A percentile compares a stretch with the other conserved stretches of the same genome.
Evolutionary conservation across 2,113 vertebrate genomes (phyloP).

Genomic region (Poeciliopsis retropinna): DNA sequence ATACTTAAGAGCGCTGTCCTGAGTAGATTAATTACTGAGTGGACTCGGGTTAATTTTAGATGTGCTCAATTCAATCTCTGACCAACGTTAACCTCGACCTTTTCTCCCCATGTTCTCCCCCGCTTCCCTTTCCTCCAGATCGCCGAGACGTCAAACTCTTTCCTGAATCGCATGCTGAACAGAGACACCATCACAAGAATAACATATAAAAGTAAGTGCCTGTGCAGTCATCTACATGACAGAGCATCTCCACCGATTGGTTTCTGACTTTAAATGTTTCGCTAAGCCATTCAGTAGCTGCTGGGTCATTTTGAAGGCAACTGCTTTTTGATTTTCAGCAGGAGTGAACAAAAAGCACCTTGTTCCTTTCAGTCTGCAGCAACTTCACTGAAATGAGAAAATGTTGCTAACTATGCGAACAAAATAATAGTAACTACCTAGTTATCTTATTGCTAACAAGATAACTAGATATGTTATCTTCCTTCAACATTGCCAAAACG

Average conservation of each 20-base stretch:
- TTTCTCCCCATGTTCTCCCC: not conserved
- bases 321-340: not conserved
- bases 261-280: not conserved
- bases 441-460: too few relatives aligned
- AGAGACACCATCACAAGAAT: constrained; percentile 99
- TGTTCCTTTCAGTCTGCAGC: not conserved
- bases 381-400: not conserved
- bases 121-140: constrained; percentile 80
- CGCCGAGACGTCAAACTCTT: constrained; percentile 95
- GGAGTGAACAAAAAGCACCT: not conserved
- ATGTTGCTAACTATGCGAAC: not conserved
- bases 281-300: not conserved
- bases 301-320: not conserved
- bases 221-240: not conserved
- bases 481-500: too few relatives aligned
- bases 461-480: too few relatives aligned
- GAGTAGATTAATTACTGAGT: not conserved
- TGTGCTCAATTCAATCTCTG: constrained; percentile 6
- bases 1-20: not conserved
- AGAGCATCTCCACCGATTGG: not conserved
- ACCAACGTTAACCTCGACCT: constrained; percentile 3
- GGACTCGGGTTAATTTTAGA: constrained; percentile 19
- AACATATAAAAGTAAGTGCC: constrained; percentile 98
- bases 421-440: too few relatives aligned
- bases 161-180: constrained; percentile 99